Conservation (phyloP, 1,140 invertebrate genomes). For the Caenorhabditis tropicalis region DNA sequence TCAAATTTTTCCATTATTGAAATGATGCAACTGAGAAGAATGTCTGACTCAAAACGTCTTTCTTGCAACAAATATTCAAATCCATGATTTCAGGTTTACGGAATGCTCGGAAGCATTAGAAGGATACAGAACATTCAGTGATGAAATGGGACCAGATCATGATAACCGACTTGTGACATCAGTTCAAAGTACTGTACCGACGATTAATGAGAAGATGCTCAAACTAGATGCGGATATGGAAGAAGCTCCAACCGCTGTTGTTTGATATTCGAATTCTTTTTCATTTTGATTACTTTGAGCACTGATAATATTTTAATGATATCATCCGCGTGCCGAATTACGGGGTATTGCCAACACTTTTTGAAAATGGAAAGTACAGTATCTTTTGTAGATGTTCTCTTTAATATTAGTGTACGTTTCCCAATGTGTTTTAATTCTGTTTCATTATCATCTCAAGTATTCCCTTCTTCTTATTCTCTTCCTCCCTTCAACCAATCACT, state of each 20-base stretch:
- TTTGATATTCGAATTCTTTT: conserved; percentile 40
- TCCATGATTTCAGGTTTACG: conserved; percentile 39
- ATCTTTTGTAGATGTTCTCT: background rate
- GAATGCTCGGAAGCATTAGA: conserved; percentile 30
- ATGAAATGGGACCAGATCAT: conserved; percentile 64
- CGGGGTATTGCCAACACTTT: background rate
- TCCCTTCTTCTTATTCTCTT: background rate
- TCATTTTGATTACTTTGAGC: conserved; percentile 10
- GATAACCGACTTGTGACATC: conserved; percentile 44
- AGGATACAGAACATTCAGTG: conserved; percentile 66
- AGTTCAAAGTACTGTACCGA: background rate
- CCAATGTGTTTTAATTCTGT: background rate
- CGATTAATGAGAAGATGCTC: conserved; percentile 35
- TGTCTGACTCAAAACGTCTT: too few species aligned
- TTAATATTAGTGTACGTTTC: background rate
- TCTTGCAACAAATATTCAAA: conserved; percentile 4
- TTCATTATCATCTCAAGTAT: background rate
- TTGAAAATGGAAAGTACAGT: background rate
- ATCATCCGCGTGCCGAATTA: conserved; percentile 39
- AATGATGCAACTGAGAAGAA: background rate
- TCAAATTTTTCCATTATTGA: background rate
- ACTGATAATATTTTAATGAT: conserved; percentile 34
- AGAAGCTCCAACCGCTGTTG: conserved; percentile 44
- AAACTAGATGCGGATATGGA: conserved; percentile 9
- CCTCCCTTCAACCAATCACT: background rate